Conservation (phyloP, 2,113 vertebrate genomes). For the Lethenteron reissneri region DNA sequence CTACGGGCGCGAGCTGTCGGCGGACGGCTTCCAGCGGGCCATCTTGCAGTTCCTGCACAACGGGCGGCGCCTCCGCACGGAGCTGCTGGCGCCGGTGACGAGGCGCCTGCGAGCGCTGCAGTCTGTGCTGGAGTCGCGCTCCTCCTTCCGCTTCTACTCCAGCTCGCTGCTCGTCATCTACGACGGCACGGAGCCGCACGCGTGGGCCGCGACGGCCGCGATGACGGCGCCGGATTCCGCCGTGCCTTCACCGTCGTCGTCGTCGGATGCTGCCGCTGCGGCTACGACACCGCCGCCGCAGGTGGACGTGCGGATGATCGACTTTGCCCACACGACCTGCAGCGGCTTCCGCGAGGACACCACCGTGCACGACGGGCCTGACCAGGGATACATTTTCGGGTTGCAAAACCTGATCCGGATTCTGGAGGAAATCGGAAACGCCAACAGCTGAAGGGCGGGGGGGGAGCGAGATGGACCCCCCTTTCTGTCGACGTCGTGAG, state of each 20-base stretch:
- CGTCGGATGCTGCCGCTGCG: not conserved
- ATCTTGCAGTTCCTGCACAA: conserved; percentile 88
- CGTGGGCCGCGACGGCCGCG: conserved; percentile 13
- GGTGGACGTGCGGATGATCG: conserved; percentile 95
- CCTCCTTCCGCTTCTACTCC: conserved; percentile 95
- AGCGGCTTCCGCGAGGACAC: conserved; percentile 88
- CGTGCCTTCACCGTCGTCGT: conserved; percentile 6
- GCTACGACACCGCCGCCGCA: conserved; percentile 16
- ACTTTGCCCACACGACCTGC: conserved; percentile 95
- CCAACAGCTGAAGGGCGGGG: conserved; percentile 21
- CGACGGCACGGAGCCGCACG: conserved; percentile 43
- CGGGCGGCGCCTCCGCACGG: conserved; percentile 49
- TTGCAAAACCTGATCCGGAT: conserved; percentile 74
- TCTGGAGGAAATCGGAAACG: conserved; percentile 60
- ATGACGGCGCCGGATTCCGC: not conserved
- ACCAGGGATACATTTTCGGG: conserved; percentile 74
- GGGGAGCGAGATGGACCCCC: too few species aligned
- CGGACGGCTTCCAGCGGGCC: conserved; percentile 63
- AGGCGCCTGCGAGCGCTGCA: conserved; percentile 62
- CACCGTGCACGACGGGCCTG: conserved; percentile 70
- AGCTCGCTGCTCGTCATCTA: conserved; percentile 96
- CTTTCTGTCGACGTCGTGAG: too few species aligned
- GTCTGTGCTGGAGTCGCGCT: conserved; percentile 60
- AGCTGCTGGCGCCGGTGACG: conserved; percentile 75
- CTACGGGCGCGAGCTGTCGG: conserved; percentile 71